Evolutionary conservation across 2,797 vertebrate genomes (phyloP).

Genomic region (Acipenser transmontanus): DNA sequence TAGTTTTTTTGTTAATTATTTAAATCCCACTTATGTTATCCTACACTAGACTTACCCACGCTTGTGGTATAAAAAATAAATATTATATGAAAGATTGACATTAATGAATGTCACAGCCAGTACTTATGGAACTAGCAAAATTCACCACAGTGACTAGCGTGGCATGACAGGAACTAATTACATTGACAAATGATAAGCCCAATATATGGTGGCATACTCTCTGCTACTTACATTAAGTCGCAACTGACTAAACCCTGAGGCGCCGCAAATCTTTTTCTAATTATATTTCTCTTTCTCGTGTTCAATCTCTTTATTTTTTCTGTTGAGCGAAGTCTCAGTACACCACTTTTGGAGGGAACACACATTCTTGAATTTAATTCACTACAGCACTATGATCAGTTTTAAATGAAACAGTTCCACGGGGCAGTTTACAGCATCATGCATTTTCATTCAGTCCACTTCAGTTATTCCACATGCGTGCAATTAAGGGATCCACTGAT

Average conservation of each 20-base stretch:
- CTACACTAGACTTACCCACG: neutral
- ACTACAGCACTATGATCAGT: too few species aligned
- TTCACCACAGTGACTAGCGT: conserved; percentile 18
- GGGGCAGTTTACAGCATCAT: too few species aligned
- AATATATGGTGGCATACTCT: conserved; percentile 8
- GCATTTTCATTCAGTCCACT: too few species aligned
- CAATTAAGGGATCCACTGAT: too few species aligned
- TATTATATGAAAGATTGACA: conserved; percentile 36
- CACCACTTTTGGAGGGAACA: too few species aligned
- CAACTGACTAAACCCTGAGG: conserved; percentile 1
- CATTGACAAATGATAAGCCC: conserved; percentile 28
- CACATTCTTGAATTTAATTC: too few species aligned
- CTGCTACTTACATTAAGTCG: conserved; percentile 8
- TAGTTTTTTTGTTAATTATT: neutral
- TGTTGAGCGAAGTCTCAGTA: too few species aligned
- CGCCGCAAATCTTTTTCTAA: conserved; percentile 1
- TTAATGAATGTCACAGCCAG: conserved; percentile 35
- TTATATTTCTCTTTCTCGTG: conserved; percentile 3
- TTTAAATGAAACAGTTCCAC: too few species aligned
- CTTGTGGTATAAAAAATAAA: conserved; percentile 28
- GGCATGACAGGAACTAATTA: conserved; percentile 31
- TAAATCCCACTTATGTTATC: neutral
- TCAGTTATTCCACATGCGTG: too few species aligned
- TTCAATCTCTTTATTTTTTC: neutral
- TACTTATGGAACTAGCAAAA: conserved; percentile 16